Conservation (phyloP, 2,113 vertebrate species). For the Leptobrachium ailaonicum region DNA sequence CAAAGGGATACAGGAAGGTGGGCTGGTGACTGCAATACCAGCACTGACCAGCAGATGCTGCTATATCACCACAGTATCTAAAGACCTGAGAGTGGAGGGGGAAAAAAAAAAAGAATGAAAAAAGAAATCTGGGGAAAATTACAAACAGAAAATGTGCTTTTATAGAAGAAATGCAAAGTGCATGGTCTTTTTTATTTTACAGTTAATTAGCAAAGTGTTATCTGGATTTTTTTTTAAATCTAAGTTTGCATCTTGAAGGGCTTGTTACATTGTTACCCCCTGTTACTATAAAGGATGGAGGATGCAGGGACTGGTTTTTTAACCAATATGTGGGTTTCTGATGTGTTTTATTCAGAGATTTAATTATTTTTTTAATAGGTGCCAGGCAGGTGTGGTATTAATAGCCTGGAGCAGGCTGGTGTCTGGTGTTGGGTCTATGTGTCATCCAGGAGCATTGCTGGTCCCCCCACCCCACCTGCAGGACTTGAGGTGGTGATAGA, state of each 20-base stretch:
- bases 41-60: constrained; percentile 25
- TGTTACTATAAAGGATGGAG: background rate
- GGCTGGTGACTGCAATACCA: background rate
- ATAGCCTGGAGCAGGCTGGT: background rate
- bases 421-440: background rate
- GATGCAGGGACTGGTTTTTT: background rate
- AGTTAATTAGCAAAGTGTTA: background rate
- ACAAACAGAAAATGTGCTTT: background rate
- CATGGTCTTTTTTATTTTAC: background rate
- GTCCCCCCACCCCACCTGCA: background rate
- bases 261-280: no score
- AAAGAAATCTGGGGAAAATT: background rate
- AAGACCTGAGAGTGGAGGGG: background rate
- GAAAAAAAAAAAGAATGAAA: constrained; percentile 25
- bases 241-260: background rate
- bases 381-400: constrained; percentile 1
- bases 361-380: background rate
- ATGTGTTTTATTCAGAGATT: background rate
- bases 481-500: constrained; percentile 2
- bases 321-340: background rate
- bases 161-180: no score
- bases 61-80: background rate
- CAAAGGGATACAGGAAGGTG: background rate
- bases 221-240: background rate
- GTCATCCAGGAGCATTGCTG: background rate